phyloP scores from a whole-genome alignment of 2,888 invertebrate genomes.

The Timema cristinae region DNA sequence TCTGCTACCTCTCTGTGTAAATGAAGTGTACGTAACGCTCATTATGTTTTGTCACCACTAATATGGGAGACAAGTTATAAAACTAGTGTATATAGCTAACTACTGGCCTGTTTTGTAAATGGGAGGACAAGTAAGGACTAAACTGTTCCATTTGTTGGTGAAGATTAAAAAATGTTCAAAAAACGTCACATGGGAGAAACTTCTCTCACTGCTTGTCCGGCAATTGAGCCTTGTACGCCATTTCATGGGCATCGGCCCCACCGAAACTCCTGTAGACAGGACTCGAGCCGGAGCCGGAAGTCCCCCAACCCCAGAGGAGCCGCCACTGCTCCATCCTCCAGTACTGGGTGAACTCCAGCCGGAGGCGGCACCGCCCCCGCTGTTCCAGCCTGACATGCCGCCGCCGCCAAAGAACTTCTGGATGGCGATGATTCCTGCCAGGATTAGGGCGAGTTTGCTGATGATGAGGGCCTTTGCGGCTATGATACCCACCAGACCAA shows the following conservation, averaged over 20 bases:
- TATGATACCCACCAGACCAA: conserved; percentile 67
- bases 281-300: conserved; percentile 44
- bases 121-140: too few species aligned
- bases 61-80: too few species aligned
- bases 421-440: conserved; percentile 66
- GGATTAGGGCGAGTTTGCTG: conserved; percentile 70
- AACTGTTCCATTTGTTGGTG: not conserved
- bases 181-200: too few species aligned
- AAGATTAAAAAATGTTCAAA: not conserved
- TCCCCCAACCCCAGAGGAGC: conserved; percentile 42
- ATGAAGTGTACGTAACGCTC: too few species aligned
- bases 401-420: conserved; percentile 63
- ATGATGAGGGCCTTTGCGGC: conserved; percentile 73
- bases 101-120: too few species aligned
- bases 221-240: conserved; percentile 67
- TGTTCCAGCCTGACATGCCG: conserved; percentile 26
- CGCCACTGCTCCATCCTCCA: conserved; percentile 39
- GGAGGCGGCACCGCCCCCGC: conserved; percentile 15
- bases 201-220: conserved; percentile 35
- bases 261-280: conserved; percentile 44
- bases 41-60: too few species aligned
- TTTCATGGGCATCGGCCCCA: conserved; percentile 52
- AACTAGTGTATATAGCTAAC: too few species aligned
- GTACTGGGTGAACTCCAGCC: conserved; percentile 35
- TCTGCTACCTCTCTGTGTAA: too few species aligned